Base-by-base conservation (phyloP, 2,797 vertebrate species). In the Phataginus tricuspis region DNA sequence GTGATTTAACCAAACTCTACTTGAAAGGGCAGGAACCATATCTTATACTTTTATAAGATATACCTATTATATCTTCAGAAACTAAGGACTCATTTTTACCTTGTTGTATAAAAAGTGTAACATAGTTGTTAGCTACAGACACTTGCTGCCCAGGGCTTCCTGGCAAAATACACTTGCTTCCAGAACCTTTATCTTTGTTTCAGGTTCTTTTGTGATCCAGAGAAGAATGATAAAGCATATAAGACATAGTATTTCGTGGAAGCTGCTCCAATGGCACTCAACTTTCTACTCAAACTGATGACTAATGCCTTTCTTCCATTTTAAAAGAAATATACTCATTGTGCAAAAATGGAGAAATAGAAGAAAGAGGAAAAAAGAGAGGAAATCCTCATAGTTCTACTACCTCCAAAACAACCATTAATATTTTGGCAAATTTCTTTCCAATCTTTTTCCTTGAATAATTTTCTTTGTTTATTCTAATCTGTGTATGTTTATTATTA, bases 361-460 rank as follows among this genome's bases (percentile, higher is more conserved):
- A 79, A 92, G 80, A 95, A 79, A 34, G 21, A 55, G 27, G 49
- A 75, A 66, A 51, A 55, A 71, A 78, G 31, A 64, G 13, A 59
- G 42, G 42, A 91, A 96, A 85, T 77, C 25, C 5, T 39, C 19
- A 78, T 2, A n/a, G 4, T 72, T 86, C 51, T 72, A 6, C 19
- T 29, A 51, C 11, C 12, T 59, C 51, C 45, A 18, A 91, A 97
- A 79, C 27, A 79, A 31, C 13, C 23, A 37, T 89, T 96, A 61
- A 80, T 19, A 78, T 83, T 93, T 87, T 77, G 14, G 4, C 49
- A 34, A 61, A 79, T 69, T 94, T 86, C 59, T 93, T 82, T 86
- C 23, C 18, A 79, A 49, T 80, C 12, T n/a, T 96, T 86, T 83
- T 87, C 71, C 91, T 82, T 80, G 63, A 82, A 87, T 71, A 77